Evolutionary conservation across 1,140 invertebrate genomes (phyloP), one percentile per base, ranked within the genome.

Genomic region (Scylla paramamosain): DNA sequence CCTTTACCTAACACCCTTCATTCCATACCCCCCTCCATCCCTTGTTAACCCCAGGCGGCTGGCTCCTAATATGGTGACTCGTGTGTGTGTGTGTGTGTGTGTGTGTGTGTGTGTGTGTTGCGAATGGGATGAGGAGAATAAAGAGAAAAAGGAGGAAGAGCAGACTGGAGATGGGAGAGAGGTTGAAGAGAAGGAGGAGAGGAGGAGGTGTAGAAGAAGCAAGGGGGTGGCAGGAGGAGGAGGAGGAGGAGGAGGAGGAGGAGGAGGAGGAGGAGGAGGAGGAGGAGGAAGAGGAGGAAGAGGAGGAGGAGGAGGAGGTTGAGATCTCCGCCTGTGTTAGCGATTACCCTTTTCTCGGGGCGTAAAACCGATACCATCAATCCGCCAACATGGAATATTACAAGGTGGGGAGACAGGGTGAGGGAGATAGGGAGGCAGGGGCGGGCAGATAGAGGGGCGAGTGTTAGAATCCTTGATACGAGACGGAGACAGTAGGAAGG

Each of bases 351-450:
- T 91, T 91, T 87, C 84, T 45, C 32, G 89, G 89, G 46, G 89
- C 89, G 48, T 91, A 91, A 91, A 59, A 48, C 89, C 29, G 89
- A 91, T 91, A 91, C 89, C 89, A 91, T 91, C 89, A 59, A 59
- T 59, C n/a, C 89, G 28, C 48, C 31, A 91, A 29, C 48, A 29
- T 91, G 46, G 89, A 59, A 91, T 91, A 59, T 39, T 59, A 91
- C 46, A 59, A 59, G 48, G 48, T 48, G 48, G 84, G 48, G n/a
- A 59, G 89, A 48, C 39, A 46, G 87, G 87, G 87, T 16, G 32
- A 12, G n/a, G n/a, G 39, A 89, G 87, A 48, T 28, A 28, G 31
- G 39, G 45, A 48, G 39, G 87, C 39, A 45, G 87, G 31, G 39
- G 89, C 16, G 25, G n/a, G 86, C 25, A 52, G 48, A 28, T 29